Conservation (phyloP, 2,797 vertebrate species). For the Nothura maculosa region DNA sequence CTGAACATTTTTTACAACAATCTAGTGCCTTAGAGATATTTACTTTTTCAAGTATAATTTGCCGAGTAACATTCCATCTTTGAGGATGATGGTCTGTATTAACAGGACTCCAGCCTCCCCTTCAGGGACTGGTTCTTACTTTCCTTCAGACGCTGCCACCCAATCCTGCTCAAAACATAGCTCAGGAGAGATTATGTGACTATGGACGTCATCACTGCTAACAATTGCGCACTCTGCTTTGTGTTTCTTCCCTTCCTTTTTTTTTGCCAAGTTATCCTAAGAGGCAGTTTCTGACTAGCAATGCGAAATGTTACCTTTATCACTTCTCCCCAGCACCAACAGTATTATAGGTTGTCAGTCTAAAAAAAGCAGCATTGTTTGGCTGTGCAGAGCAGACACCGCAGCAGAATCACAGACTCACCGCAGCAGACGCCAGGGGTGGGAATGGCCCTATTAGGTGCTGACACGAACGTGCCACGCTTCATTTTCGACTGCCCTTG, state of each 20-base stretch:
- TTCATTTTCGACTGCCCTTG: neutral
- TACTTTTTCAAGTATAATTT: fast-evolving
- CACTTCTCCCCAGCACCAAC: constrained; percentile 37
- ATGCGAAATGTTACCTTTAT: constrained; percentile 48
- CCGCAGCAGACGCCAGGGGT: constrained; percentile 35
- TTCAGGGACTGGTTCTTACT: neutral
- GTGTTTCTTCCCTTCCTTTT: neutral
- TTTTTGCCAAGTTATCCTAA: constrained; percentile 52
- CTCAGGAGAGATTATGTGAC: constrained; percentile 55
- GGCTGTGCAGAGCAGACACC: neutral
- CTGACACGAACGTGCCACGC: neutral
- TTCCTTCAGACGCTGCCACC: constrained; percentile 26
- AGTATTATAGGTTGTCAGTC: constrained; percentile 43
- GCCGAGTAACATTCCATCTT: neutral
- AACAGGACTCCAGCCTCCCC: neutral
- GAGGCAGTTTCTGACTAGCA: constrained; percentile 53
- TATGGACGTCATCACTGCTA: constrained; percentile 46
- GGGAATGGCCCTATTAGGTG: constrained; percentile 33
- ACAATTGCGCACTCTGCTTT: constrained; percentile 31
- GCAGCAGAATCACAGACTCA: neutral
- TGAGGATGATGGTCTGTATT: neutral
- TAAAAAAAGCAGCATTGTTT: constrained; percentile 71
- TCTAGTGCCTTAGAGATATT: neutral
- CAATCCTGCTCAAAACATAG: constrained; percentile 30
- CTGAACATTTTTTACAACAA: neutral